phyloP scores from a whole-genome alignment of 1,140 invertebrate genomes.

The fruit fly (Drosophila melanogaster) region Release_6_plus_ISO1_MT NC_004354.4:917501-918000 shows the following conservation, averaged over 20 bases:
- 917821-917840: slow-evolving; percentile 71
- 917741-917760: slow-evolving; percentile 12
- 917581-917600: slow-evolving; percentile 4
- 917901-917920: too few relatives aligned
- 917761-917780: not conserved
- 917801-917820: slow-evolving; percentile 24
- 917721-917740: slow-evolving; percentile 31
- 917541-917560: slow-evolving; percentile 80
- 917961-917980: too few relatives aligned
- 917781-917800: not conserved
- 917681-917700: slow-evolving; percentile 57
- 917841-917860: slow-evolving; percentile 63
- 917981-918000: too few relatives aligned
- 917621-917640: slow-evolving; percentile 48
- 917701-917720: slow-evolving; percentile 69
- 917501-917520: slow-evolving; percentile 16
- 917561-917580: slow-evolving; percentile 55
- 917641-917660: slow-evolving; percentile 77
- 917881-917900: too few relatives aligned
- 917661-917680: slow-evolving; percentile 69
- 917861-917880: slow-evolving; percentile 2
- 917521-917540: slow-evolving; percentile 60
- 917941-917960: too few relatives aligned
- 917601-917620: too few relatives aligned
- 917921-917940: too few relatives aligned